A percentile compares a stretch with the other conserved stretches of the same genome.
These are phyloP conservation scores for Coremacera marginata DNA, from an alignment of 2,888 invertebrate genomes.

Conservation along the genomic window DNA sequence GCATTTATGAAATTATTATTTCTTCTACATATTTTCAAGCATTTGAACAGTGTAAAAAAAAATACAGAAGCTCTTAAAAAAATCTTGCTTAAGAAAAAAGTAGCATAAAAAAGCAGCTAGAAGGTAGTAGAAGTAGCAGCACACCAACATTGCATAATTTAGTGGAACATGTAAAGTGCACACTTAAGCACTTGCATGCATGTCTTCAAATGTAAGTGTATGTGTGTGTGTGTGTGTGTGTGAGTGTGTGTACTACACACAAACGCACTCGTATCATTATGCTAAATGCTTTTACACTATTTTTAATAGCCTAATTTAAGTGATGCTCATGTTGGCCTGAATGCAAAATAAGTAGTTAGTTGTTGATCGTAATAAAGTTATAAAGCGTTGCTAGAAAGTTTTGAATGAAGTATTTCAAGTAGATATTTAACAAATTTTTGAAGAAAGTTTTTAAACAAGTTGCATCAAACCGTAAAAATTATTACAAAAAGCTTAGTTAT, in stretches of 20 bases:
- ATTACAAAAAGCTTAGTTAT: no score
- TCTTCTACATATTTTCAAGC: neutral
- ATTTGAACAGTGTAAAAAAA: neutral
- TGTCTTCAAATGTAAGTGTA: neutral
- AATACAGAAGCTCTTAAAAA: neutral
- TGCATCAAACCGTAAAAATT: no score
- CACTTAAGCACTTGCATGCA: neutral
- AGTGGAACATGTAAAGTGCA: constrained; percentile 1
- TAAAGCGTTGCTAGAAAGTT: no score
- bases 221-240: neutral
- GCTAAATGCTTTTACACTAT: neutral
- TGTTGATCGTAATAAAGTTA: neutral
- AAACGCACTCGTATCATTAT: neutral
- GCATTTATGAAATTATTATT: neutral
- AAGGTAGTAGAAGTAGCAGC: no score
- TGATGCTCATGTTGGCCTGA: neutral
- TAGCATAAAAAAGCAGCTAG: neutral
- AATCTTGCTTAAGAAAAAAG: neutral
- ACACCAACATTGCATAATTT: neutral
- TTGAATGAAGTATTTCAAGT: no score
- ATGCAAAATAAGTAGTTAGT: neutral
- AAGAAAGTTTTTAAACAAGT: no score
- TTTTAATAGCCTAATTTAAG: neutral
- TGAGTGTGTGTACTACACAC: neutral
- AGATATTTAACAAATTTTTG: no score